Percentiles rank a stretch among this genome's conserved stretches.
Conservation (phyloP, 2,888 invertebrate genomes). For the Catocala fraxini region DNA sequence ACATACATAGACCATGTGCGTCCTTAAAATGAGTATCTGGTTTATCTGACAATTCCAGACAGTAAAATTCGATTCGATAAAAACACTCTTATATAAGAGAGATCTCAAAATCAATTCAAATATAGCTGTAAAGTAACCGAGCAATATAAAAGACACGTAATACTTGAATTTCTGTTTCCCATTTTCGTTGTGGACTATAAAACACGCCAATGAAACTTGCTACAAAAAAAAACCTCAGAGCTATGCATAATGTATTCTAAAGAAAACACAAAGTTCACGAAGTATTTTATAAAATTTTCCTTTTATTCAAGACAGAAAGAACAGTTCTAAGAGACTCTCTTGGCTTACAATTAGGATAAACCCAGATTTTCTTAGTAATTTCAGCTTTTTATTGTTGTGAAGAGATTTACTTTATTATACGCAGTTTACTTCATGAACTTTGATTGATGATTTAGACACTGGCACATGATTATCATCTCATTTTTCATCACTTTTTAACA, state of each 20-base stretch:
- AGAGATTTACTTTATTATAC: slow-evolving; percentile 1
- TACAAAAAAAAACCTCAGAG: slow-evolving; percentile 7
- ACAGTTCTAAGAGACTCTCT: slow-evolving; percentile 16
- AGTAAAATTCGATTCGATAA: too few relatives aligned
- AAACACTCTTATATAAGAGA: too few relatives aligned
- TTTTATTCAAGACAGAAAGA: slow-evolving; percentile 9
- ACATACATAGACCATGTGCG: too few relatives aligned
- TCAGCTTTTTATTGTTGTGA: neutral
- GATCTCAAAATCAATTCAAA: too few relatives aligned
- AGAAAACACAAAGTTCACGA: slow-evolving; percentile 22
- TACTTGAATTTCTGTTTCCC: neutral
- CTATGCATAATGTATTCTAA: slow-evolving; percentile 31
- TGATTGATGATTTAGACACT: slow-evolving; percentile 3
- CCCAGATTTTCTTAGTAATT: neutral
- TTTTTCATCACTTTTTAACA: neutral
- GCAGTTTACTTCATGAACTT: neutral
- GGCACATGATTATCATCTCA: neutral
- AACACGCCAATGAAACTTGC: slow-evolving; percentile 17
- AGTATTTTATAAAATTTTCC: slow-evolving; percentile 14
- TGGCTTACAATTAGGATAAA: neutral
- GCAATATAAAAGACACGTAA: neutral
- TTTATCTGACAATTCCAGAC: too few relatives aligned
- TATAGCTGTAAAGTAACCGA: too few relatives aligned
- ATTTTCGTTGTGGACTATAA: slow-evolving; percentile 11
- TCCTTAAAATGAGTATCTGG: too few relatives aligned